Conservation (phyloP, 2,113 vertebrate species). For the Sylvietta virens region DNA sequence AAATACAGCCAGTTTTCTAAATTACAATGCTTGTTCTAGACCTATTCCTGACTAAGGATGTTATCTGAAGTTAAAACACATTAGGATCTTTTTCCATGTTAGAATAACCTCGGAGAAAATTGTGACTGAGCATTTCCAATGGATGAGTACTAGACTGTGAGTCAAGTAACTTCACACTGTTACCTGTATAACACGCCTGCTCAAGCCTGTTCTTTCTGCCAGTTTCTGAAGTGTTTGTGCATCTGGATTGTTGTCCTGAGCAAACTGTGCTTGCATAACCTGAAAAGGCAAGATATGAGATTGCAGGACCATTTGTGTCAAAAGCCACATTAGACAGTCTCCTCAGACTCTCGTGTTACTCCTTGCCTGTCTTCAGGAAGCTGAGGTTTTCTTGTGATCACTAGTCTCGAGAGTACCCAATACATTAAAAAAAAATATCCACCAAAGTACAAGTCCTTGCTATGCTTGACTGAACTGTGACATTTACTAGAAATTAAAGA, state of each 20-base stretch:
- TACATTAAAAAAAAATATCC: neutral
- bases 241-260: constrained; percentile 98
- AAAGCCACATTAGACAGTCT: neutral
- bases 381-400: neutral
- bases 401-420: no score
- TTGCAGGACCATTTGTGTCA: fast-evolving
- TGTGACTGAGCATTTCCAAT: neutral
- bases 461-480: neutral
- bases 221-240: constrained; percentile 97
- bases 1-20: neutral
- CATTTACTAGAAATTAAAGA: neutral
- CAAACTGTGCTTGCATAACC: constrained; percentile 99
- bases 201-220: constrained; percentile 95
- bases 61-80: neutral
- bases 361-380: neutral
- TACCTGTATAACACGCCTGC: constrained; percentile 97
- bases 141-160: neutral
- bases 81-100: neutral
- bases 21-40: neutral
- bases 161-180: neutral
- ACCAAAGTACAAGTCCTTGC: neutral
- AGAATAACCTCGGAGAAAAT: neutral
- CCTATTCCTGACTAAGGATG: neutral
- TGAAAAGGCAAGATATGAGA: constrained; percentile 51
- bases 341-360: fast-evolving